Evolutionary conservation across 2,888 invertebrate genomes (phyloP).

Genomic region (Nesidiocoris tenuis): DNA sequence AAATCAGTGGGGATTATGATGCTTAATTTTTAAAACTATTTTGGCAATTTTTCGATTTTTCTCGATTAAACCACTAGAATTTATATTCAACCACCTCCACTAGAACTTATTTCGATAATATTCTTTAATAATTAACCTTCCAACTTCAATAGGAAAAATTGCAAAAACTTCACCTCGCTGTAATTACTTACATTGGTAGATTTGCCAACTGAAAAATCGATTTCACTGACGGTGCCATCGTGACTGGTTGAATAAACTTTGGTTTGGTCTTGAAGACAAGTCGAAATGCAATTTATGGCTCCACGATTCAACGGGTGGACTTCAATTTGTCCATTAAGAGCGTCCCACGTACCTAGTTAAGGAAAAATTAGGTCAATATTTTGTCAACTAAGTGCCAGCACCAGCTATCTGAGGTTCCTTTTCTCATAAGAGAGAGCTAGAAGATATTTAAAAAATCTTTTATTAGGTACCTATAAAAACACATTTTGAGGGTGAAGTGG

Average conservation of each 20-base stretch:
- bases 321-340: neutral
- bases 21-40: too few relatives aligned
- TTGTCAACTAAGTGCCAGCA: too few relatives aligned
- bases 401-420: too few relatives aligned
- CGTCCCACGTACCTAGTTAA: slow-evolving; percentile 1
- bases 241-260: slow-evolving; percentile 53
- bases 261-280: slow-evolving; percentile 51
- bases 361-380: neutral
- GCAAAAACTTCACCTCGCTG: too few relatives aligned
- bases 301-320: neutral
- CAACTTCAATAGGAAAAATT: neutral
- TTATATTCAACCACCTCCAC: too few relatives aligned
- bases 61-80: too few relatives aligned
- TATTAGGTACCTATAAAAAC: too few relatives aligned
- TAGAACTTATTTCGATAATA: too few relatives aligned
- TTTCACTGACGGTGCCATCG: slow-evolving; percentile 53
- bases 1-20: too few relatives aligned
- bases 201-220: neutral
- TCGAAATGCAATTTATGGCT: slow-evolving; percentile 53
- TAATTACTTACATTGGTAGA: slow-evolving; percentile 9
- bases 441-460: too few relatives aligned
- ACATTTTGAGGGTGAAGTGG: neutral
- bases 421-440: too few relatives aligned
- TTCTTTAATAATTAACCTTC: neutral
- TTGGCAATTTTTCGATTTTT: too few relatives aligned